Base-by-base conservation (phyloP, 2,888 invertebrate genomes). In the Ormyrus labotus region DNA sequence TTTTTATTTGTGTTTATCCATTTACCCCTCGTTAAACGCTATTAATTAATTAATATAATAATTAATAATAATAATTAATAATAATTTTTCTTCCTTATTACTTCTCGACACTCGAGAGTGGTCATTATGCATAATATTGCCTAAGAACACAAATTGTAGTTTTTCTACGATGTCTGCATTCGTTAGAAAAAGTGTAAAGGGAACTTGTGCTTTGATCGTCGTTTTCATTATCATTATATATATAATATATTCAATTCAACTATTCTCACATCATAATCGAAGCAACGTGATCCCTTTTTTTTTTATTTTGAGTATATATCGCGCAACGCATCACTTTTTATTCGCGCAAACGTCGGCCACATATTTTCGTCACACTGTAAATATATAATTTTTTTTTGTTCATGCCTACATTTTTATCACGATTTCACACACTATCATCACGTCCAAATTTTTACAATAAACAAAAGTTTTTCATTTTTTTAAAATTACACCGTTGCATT, bases 111-210 rank as follows among this genome's bases (percentile, higher is more conserved):
- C 9, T 70, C 75, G 78, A 72, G 50, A 72, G 48, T 75, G 70
- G 70, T 79, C 80, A 70, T 83, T 77, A 79, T 82, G 71, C 76
- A 65, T 79, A 81, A 83, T 83, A 83, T 83, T 81, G 81, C 81
- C 81, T 83, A 83, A 79, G 80, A 83, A 83, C 83, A 80, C 81
- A 83, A 83, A 82, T 81, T 81, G 81, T 83, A 81, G 72, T 82
- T 83, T 78, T 83, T 78, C 77, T 81, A 71, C 79, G 58, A 83
- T 80, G 77, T 81, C 74, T 81, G 83, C 81, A 85, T 85, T 75
- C 73, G 83, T 86, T 86, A 86, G 86, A 86, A 87, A 86, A 87
- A 84, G 80, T 84, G 85, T 84, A 84, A 86, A 85, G 84, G 85
- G 84, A 86, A 85, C 83, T 82, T 84, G 83, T 87, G 83, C 84